Evolutionary conservation across 2,888 invertebrate genomes (phyloP).

Genomic region (Rotaria socialis): DNA sequence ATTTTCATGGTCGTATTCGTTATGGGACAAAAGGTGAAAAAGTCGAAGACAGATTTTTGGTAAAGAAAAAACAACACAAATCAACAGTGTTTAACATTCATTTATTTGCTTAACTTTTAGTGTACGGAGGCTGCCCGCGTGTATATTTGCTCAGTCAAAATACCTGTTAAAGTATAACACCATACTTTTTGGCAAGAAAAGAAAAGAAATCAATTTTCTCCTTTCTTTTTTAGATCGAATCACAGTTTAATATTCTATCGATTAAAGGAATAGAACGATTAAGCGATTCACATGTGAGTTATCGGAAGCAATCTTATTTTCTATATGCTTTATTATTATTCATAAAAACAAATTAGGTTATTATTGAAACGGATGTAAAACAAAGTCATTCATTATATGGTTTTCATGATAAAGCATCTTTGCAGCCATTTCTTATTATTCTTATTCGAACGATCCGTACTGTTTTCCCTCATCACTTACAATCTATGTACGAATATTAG

Average conservation of each 20-base stretch:
- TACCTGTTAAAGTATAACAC: constrained; percentile 6
- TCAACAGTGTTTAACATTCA: background rate
- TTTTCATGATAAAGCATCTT: background rate
- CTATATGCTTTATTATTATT: background rate
- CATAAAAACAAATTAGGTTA: background rate
- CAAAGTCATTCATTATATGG: background rate
- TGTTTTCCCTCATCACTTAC: background rate
- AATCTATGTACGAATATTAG: background rate
- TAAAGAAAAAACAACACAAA: background rate
- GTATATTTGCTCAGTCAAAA: constrained; percentile 7
- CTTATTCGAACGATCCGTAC: background rate
- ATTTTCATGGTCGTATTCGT: constrained; percentile 23
- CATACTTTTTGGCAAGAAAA: background rate
- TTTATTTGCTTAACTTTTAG: background rate
- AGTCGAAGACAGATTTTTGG: constrained; percentile 1
- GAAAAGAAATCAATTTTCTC: too few relatives aligned
- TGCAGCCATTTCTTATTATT: constrained; percentile 15
- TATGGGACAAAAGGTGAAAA: constrained; percentile 22
- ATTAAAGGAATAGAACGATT: background rate
- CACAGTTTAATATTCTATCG: background rate
- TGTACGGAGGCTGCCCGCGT: constrained; percentile 11
- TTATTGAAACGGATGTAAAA: constrained; percentile 25
- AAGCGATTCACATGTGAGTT: constrained; percentile 23
- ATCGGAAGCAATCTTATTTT: background rate
- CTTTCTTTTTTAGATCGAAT: constrained; percentile 32